Conservation (phyloP, 1,140 invertebrate species). For the Drepana arcuata region DNA sequence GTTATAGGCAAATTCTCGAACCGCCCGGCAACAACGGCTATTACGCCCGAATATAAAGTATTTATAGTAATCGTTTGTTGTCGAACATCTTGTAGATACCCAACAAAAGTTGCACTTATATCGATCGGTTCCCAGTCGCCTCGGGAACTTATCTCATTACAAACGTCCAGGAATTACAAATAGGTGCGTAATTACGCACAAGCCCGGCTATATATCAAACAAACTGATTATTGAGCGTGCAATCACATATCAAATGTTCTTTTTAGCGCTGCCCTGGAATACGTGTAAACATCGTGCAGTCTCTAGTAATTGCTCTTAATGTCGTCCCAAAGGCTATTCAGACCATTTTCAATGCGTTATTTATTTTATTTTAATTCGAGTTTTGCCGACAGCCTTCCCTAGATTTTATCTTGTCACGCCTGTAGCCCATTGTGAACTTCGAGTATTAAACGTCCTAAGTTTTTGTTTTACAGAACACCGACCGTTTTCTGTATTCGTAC, state of each 20-base stretch:
- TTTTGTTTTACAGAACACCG: conserved; percentile 33
- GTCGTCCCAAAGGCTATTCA: conserved; percentile 50
- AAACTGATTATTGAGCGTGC: conserved; percentile 20
- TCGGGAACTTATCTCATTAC: conserved; percentile 30
- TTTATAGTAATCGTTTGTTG: no score
- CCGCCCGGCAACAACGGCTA: no score
- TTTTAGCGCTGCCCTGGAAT: conserved; percentile 26
- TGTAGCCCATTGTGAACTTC: conserved; percentile 41
- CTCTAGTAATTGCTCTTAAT: conserved; percentile 54
- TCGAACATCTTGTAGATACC: no score
- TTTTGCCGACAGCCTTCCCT: conserved; percentile 36
- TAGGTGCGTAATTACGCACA: conserved; percentile 45
- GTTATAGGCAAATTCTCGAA: no score
- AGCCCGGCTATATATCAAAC: conserved; percentile 35
- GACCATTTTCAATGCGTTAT: conserved; percentile 48
- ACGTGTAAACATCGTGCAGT: conserved; percentile 26
- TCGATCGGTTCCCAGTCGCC: conserved; percentile 26
- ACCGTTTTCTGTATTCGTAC: conserved; percentile 22
- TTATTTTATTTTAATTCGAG: conserved; percentile 51
- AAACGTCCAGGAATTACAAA: conserved; percentile 25
- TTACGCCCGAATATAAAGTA: no score
- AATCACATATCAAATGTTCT: conserved; percentile 25
- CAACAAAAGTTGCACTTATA: no score
- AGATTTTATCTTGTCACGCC: conserved; percentile 61
- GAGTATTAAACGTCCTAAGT: conserved; percentile 29